These are phyloP conservation scores for Sylvietta virens DNA, from an alignment of 2,113 vertebrate genomes.

Conservation along the genomic window DNA sequence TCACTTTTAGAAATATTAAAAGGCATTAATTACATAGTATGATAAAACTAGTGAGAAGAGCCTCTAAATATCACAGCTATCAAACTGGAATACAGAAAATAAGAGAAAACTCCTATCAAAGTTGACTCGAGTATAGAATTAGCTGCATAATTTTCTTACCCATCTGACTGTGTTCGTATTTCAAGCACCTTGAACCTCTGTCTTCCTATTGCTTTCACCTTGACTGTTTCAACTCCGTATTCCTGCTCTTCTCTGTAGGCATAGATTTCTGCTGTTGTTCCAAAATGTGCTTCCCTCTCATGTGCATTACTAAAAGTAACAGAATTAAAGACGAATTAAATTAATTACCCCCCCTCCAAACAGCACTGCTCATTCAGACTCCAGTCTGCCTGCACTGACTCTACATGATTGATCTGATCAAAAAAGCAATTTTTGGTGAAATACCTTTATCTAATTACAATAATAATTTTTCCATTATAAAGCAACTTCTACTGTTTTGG, in stretches of 20 bases:
- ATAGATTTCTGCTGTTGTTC: slow-evolving; percentile 97
- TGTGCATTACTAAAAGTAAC: slow-evolving; percentile 69
- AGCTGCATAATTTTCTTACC: slow-evolving; percentile 72
- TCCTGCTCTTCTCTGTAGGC: slow-evolving; percentile 95
- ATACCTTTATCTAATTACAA: background rate
- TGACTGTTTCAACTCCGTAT: slow-evolving; percentile 94
- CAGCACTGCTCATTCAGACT: background rate
- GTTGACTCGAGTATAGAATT: background rate
- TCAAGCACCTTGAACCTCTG: slow-evolving; percentile 97
- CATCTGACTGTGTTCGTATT: slow-evolving; percentile 92
- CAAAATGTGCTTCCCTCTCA: slow-evolving; percentile 87
- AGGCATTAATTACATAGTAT: background rate
- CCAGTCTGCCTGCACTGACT: background rate
- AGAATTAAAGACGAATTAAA: background rate
- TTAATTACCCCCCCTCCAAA: background rate
- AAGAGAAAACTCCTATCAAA: background rate
- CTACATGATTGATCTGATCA: fast-evolving
- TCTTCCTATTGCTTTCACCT: slow-evolving; percentile 95
- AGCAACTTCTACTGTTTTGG: background rate
- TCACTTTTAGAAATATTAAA: background rate
- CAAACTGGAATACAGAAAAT: background rate
- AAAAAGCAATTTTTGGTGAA: background rate
- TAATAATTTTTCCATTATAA: background rate
- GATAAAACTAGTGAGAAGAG: background rate
- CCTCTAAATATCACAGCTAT: background rate